These are phyloP conservation scores for Ophiodon elongatus DNA, from an alignment of 2,113 vertebrate genomes.

Conservation along the genomic window DNA sequence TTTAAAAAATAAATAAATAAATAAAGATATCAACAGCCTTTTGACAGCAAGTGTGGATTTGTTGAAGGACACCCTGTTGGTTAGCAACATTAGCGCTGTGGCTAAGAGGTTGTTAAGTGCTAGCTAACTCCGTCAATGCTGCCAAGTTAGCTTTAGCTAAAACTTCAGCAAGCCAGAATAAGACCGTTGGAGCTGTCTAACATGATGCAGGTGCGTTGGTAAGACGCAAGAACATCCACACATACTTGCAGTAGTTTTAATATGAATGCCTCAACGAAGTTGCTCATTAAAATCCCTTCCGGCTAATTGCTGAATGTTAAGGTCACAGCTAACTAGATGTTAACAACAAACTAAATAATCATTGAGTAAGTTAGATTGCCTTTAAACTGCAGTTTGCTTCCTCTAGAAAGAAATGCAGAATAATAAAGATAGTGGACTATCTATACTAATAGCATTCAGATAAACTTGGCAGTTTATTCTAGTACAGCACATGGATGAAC, in stretches of 20 bases:
- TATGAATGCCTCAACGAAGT: no score
- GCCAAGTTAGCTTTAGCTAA: not conserved
- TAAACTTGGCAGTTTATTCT: not conserved
- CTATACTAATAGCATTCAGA: not conserved
- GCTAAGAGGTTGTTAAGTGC: not conserved
- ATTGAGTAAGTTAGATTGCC: not conserved
- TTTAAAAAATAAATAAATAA: not conserved
- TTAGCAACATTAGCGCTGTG: constrained; percentile 28
- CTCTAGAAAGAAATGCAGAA: not conserved
- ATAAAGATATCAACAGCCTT: rapidly evolving
- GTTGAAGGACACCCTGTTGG: no score
- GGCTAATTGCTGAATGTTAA: not conserved
- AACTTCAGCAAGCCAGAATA: not conserved
- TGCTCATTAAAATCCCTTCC: not conserved
- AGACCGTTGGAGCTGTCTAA: rapidly evolving
- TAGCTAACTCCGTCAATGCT: not conserved
- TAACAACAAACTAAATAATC: not conserved
- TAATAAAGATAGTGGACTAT: not conserved
- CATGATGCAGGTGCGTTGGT: rapidly evolving
- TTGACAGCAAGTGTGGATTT: no score
- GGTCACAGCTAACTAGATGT: constrained; percentile 20
- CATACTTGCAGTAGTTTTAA: rapidly evolving
- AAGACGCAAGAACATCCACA: not conserved
- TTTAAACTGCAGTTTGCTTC: not conserved
- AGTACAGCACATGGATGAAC: not conserved